Base-by-base conservation (phyloP, 2,888 invertebrate species). In the Diplazon laetatorius region DNA sequence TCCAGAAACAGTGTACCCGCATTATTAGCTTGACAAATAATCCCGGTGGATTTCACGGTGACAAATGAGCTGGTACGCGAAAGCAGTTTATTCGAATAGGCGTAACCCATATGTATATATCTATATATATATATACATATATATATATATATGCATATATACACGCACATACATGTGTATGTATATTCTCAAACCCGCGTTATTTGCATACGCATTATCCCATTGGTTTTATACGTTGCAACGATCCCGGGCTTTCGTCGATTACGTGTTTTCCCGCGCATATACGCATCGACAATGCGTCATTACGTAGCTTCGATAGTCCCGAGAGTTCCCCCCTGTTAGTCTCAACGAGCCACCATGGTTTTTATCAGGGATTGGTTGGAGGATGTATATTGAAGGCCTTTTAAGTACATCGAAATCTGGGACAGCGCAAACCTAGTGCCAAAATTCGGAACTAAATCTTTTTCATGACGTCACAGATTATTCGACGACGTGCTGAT, bases 21-120 rank as follows among this genome's bases (percentile, higher is more conserved):
- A 89, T 89, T 89, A 89, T 89, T 89, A 89, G 87, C 87, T 86
- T 83, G 89, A 86, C 88, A 89, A 89, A 89, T 88, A 89, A 88
- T 89, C 88, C 89, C 86, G 78, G 83, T 72, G 88, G 89, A 89
- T 88, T 89, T 88, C 83, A 82, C 86, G 80, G 85, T 88, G 87
- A 89, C 89, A 88, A 89, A 89, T 89, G 87, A 88, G 88, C 87
- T 88, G 85, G 88, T 80, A 83, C 82, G 76, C 80, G 81, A 84
- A n/a, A 84, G 82, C 87, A 88, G 87, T 88, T 88, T 88, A 88
- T 88, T 87, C 86, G 84, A 83, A 84, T 85, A 85, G 83, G 84
- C 84, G 81, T 83, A 82, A 75, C 68, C 57, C 48, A 14, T 14
- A n/a, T 37, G 50, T 14, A 3, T n/a, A 14, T 35, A 16, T 18